Evolutionary conservation across 2,888 invertebrate genomes (phyloP).

Genomic region (Pseudoips prasinana): DNA sequence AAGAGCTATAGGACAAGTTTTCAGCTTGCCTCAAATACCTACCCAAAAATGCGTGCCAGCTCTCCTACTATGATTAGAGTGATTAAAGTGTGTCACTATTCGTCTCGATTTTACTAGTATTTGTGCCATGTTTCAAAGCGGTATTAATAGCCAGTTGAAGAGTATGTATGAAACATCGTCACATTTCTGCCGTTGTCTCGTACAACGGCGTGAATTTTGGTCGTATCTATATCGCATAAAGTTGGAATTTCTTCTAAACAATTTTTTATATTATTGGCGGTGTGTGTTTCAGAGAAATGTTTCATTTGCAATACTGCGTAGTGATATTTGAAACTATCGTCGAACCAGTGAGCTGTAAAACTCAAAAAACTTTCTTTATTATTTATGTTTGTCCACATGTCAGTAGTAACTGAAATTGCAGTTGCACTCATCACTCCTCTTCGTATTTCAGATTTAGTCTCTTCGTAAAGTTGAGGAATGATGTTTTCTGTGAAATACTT

Average conservation of each 20-base stretch:
- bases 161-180: slow-evolving; percentile 15
- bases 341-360: slow-evolving; percentile 14
- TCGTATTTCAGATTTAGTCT: slow-evolving; percentile 1
- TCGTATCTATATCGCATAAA: slow-evolving; percentile 1
- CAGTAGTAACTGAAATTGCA: too few species aligned
- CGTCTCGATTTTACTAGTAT: neutral
- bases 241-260: too few species aligned
- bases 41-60: too few species aligned
- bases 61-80: too few species aligned
- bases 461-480: slow-evolving; percentile 3
- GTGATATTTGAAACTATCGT: slow-evolving; percentile 3
- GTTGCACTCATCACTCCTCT: too few species aligned
- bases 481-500: slow-evolving; percentile 3
- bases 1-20: too few species aligned
- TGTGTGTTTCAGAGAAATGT: slow-evolving; percentile 8
- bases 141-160: neutral
- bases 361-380: slow-evolving; percentile 9
- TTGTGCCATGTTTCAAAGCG: slow-evolving; percentile 6
- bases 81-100: too few species aligned
- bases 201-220: slow-evolving; percentile 9
- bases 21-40: too few species aligned
- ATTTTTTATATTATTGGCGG: slow-evolving; percentile 2
- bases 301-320: slow-evolving; percentile 15
- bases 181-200: slow-evolving; percentile 4
- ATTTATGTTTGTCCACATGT: neutral